Percentiles rank a stretch among this genome's conserved stretches.
phyloP scores from a whole-genome alignment of 2,797 vertebrate species.

The Falco berigora region DNA sequence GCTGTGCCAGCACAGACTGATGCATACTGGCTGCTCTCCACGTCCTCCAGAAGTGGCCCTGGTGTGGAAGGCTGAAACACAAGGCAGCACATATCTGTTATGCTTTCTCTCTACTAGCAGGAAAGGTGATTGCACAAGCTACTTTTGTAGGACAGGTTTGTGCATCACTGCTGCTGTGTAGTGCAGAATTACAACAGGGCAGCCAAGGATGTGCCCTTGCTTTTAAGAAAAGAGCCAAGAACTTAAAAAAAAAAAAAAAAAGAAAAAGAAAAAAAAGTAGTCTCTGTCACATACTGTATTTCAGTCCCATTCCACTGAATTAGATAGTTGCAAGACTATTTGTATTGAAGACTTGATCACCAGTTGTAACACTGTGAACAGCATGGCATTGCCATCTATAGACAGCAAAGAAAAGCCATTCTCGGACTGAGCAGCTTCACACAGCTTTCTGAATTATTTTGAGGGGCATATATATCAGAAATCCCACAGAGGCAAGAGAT shows the following conservation, averaged over 20 bases:
- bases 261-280: neutral
- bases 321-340: neutral
- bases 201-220: neutral
- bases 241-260: neutral
- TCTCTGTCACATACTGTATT: neutral
- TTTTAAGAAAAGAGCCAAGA: neutral
- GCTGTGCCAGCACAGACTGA: accelerated
- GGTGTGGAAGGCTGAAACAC: neutral
- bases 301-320: neutral
- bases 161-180: neutral
- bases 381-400: conserved; percentile 32
- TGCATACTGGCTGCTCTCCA: accelerated
- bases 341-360: neutral
- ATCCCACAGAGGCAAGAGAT: neutral
- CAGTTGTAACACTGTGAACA: neutral
- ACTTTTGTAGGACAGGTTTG: neutral
- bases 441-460: neutral
- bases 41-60: neutral
- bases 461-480: neutral
- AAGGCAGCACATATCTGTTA: neutral
- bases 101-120: neutral
- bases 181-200: neutral
- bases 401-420: neutral
- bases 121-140: neutral
- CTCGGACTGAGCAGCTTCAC: neutral